Percentiles rank a stretch among this genome's conserved stretches.
Conservation (phyloP, 1,140 invertebrate species). For the Meloidogyne exigua region DNA sequence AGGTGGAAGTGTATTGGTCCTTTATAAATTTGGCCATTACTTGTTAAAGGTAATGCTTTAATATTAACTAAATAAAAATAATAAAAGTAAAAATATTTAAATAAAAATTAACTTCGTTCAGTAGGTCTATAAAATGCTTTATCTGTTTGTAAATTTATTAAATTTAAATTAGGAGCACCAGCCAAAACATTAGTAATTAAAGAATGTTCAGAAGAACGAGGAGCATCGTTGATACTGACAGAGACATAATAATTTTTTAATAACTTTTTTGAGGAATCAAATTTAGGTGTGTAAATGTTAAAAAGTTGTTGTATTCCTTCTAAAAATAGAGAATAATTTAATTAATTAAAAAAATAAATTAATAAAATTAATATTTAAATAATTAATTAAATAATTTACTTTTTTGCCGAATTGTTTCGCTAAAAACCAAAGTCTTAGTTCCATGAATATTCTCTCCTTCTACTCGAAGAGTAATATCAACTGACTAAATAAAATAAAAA, state of each 20-base stretch:
- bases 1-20: slow-evolving; percentile 15
- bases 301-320: background rate
- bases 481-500: slow-evolving; percentile 11
- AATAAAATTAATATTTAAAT: background rate
- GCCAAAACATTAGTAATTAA: background rate
- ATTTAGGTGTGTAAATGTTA: slow-evolving; percentile 1
- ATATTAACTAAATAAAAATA: slow-evolving; percentile 14
- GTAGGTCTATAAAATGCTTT: slow-evolving; percentile 19
- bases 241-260: slow-evolving; percentile 12
- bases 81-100: background rate
- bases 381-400: background rate
- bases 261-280: background rate
- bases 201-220: background rate
- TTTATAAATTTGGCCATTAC: background rate
- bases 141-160: slow-evolving; percentile 18
- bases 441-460: slow-evolving; percentile 13
- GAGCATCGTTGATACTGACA: background rate
- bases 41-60: slow-evolving; percentile 11
- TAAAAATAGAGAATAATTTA: too few species aligned
- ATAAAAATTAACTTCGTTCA: slow-evolving; percentile 4
- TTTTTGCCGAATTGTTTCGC: slow-evolving; percentile 13
- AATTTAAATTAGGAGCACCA: slow-evolving; percentile 8
- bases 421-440: slow-evolving; percentile 8
- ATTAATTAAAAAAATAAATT: background rate
- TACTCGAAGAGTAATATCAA: slow-evolving; percentile 9